phyloP scores from a whole-genome alignment of 2,113 vertebrate species.

The Galbula dea region DNA sequence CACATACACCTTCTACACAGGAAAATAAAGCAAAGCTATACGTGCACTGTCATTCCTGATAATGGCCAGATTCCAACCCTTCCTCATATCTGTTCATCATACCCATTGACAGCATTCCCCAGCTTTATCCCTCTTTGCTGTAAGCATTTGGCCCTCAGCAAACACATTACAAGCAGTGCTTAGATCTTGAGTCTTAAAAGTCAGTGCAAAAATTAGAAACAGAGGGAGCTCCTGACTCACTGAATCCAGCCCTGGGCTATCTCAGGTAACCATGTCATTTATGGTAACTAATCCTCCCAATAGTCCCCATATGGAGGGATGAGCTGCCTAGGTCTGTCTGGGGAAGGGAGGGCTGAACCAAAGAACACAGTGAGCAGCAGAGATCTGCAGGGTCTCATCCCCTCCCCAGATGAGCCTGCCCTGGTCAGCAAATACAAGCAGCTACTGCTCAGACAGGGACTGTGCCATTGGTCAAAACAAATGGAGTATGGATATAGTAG shows the following conservation, averaged over 20 bases:
- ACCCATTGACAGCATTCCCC: not conserved
- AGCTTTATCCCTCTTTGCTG: not conserved
- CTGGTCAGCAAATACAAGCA: not conserved
- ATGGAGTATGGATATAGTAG: not conserved
- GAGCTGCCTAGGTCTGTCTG: not conserved
- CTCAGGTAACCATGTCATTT: slow-evolving; percentile 4
- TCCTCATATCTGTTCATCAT: not conserved
- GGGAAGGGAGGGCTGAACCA: not conserved
- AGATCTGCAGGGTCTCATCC: not conserved
- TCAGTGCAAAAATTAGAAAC: not conserved
- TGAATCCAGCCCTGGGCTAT: not conserved
- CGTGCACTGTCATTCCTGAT: not conserved
- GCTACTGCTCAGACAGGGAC: not conserved
- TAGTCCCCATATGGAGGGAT: not conserved
- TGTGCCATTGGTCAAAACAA: not conserved
- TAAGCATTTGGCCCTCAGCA: not conserved
- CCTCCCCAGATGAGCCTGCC: not conserved
- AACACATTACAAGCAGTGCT: fast-evolving
- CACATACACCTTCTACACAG: not conserved
- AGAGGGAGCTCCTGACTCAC: slow-evolving; percentile 19
- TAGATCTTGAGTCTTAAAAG: not conserved
- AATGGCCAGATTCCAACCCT: not conserved
- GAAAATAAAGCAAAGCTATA: not conserved
- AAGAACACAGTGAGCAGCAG: not conserved
- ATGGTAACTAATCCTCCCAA: not conserved